Evolutionary conservation across 2,797 vertebrate genomes (phyloP), one percentile per base, ranked within the genome.

Genomic region (Alfaro cultratus): DNA sequence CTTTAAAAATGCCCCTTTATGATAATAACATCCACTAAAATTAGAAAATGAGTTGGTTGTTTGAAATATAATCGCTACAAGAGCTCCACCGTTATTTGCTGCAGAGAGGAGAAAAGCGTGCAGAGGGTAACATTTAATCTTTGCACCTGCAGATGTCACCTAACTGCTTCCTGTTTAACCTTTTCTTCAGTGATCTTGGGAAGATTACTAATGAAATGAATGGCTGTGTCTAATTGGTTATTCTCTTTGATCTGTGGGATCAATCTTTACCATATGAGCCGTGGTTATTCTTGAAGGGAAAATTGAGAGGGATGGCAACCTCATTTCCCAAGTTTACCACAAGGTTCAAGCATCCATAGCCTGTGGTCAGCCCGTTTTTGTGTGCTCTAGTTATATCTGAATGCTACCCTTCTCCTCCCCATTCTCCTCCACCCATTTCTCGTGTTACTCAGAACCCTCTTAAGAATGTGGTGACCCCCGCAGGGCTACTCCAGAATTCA

Each of bases 271-370:
- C 95, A 94, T 91, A 92, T 94, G 92, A 94, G 91, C 84, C 83
- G 87, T 78, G 91, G 91, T 88, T 94, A 91, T 81, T 80, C 85
- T 90, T 93, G 89, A 93, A 88, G 91, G 88, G 91, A 90, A 93
- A 93, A 93, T 92, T 89, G 88, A 90, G 88, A 88, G 86, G 88
- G 91, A 93, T 87, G 92, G 91, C 90, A 94, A 92, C 93, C 95
- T 93, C 89, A 92, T 95, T 95, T 94, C 93, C 94, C 92, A 93
- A 91, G 86, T 93, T 92, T 87, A 92, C 95, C 95, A 86, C 95
- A 93, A 87, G 86, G 91, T 94, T 95, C 93, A 94, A 94, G 87
- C 91, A 26, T 88, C 88, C 92, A 82, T 89, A 89, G 91, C 90
- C 89, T 94, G 92, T 92, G 94, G 94, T 94, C 92, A 89, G 84